Conservation (phyloP, 2,888 invertebrate species). For the Villa cingulata region DNA sequence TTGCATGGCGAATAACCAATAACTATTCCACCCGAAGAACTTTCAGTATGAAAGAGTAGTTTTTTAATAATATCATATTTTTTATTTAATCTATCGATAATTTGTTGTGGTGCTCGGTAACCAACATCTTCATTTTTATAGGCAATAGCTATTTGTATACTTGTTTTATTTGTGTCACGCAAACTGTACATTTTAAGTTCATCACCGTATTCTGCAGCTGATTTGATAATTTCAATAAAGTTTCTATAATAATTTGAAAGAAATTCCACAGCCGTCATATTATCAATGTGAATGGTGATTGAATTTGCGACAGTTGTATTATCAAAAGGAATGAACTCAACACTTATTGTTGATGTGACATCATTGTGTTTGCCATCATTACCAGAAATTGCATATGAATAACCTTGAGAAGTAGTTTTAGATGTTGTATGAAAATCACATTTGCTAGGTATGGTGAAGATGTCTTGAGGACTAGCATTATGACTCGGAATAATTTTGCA, state of each 20-base stretch:
- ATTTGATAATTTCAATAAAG: constrained; percentile 55
- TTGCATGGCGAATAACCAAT: constrained; percentile 68
- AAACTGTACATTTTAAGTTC: constrained; percentile 59
- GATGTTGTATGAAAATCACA: constrained; percentile 68
- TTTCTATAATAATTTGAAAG: constrained; percentile 62
- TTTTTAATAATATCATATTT: constrained; percentile 51
- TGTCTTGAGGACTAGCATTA: constrained; percentile 38
- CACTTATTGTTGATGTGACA: constrained; percentile 73
- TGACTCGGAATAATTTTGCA: constrained; percentile 62
- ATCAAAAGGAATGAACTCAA: constrained; percentile 68
- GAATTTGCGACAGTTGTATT: constrained; percentile 74
- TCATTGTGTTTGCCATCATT: constrained; percentile 81
- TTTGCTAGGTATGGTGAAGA: constrained; percentile 56
- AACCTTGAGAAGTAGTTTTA: constrained; percentile 57
- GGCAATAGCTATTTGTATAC: constrained; percentile 59
- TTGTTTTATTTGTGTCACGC: constrained; percentile 40
- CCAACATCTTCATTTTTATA: constrained; percentile 42
- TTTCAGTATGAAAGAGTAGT: constrained; percentile 41
- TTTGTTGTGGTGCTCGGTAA: constrained; percentile 50
- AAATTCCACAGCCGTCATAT: constrained; percentile 60
- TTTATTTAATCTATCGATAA: constrained; percentile 48
- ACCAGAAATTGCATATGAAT: constrained; percentile 67
- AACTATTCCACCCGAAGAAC: constrained; percentile 35
- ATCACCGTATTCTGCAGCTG: constrained; percentile 49
- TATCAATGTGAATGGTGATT: constrained; percentile 58